Evolutionary conservation across 1,140 invertebrate genomes (phyloP).

Genomic region (Doryteuthis pealeii): DNA sequence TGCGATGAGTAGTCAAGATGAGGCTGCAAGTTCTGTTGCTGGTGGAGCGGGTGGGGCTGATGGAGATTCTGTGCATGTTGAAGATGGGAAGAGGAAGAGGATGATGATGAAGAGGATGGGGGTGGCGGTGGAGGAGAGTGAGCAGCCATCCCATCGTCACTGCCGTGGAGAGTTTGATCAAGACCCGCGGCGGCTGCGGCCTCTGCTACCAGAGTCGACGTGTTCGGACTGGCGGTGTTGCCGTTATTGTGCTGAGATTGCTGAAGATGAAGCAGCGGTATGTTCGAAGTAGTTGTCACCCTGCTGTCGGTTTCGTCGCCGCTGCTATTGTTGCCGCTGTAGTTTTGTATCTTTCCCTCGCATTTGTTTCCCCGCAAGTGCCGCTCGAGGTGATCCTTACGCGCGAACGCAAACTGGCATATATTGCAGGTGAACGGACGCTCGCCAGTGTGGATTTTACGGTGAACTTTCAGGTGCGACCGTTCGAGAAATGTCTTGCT

Average conservation of each 20-base stretch:
- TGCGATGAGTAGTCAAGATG: neutral
- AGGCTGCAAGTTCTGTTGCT: too few species aligned
- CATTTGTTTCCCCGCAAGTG: neutral
- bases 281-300: neutral
- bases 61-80: neutral
- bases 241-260: neutral
- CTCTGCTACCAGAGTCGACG: neutral
- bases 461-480: conserved; percentile 8
- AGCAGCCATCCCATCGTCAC: too few species aligned
- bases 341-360: neutral
- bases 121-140: too few species aligned
- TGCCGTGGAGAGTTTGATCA: too few species aligned
- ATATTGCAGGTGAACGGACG: conserved; percentile 5
- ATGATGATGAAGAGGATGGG: neutral
- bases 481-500: conserved; percentile 13
- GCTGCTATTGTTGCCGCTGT: neutral
- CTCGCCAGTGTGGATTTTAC: conserved; percentile 16
- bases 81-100: neutral
- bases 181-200: neutral
- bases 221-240: neutral
- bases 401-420: conserved; percentile 16
- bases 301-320: neutral
- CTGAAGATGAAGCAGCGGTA: neutral
- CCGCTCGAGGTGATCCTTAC: neutral
- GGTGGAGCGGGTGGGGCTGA: too few species aligned